phyloP scores from a whole-genome alignment of 2,797 vertebrate genomes.

The Momotus momota region DNA sequence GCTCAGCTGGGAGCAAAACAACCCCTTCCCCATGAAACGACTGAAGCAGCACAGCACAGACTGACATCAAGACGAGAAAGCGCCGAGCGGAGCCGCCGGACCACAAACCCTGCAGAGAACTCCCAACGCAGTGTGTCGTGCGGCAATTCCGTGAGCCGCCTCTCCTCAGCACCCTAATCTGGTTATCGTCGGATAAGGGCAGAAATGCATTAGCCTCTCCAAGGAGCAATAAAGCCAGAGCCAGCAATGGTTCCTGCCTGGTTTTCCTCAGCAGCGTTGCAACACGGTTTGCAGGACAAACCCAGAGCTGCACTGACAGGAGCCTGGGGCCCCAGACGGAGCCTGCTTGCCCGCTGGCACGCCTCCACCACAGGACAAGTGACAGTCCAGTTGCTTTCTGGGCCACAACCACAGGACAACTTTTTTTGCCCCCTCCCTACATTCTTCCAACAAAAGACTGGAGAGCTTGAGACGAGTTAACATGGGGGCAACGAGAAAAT shows the following conservation, averaged over 20 bases:
- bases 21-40: background rate
- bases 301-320: background rate
- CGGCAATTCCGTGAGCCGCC: background rate
- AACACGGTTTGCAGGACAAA: background rate
- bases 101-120: background rate
- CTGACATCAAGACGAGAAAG: background rate
- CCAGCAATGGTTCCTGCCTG: rapidly evolving
- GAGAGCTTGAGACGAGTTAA: background rate
- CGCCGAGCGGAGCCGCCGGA: background rate
- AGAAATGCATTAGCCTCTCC: conserved; percentile 33
- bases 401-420: background rate
- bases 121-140: rapidly evolving
- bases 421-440: rapidly evolving
- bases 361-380: background rate
- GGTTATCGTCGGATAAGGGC: conserved; percentile 23
- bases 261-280: background rate
- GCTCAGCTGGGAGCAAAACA: background rate
- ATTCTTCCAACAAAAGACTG: background rate
- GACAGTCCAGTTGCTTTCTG: background rate
- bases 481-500: background rate
- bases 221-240: background rate
- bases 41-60: background rate
- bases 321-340: rapidly evolving
- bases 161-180: conserved; percentile 37
- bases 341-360: background rate